Base-by-base conservation (phyloP, 2,888 invertebrate genomes). In the Disparrhopalites patrizii region DNA sequence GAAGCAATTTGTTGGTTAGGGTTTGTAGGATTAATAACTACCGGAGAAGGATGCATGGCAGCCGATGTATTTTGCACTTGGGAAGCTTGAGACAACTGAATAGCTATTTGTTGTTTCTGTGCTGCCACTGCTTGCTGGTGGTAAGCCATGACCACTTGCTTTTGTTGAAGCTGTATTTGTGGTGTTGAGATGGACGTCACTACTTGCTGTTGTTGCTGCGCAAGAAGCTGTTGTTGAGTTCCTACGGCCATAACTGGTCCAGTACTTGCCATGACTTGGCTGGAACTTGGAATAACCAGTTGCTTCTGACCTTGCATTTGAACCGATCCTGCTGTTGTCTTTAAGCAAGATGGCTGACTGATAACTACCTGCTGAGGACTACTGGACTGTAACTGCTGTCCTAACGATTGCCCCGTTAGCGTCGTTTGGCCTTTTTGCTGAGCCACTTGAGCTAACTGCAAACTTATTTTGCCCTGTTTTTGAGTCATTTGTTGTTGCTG, bases 61-160 rank as follows among this genome's bases (percentile, higher is more conserved):
- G 23, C n/a, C 18, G 58, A 40, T 3, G 36, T n/a, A 4, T 27
- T 58, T 18, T 40, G 38, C n/a, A 58, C 40, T 15, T 40, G 23
- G 3, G 36, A 18, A 3, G 23, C 38, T 18, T 23, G 40, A 2
- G 64, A 20, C 5, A 50, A 3, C 25, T 65, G 65, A 13, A 65
- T 36, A 50, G 56, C 56, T 27, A 64, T 57, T 33, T 64, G 64
- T 30, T 40, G 56, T 13, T 28, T 33, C 23, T 62, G 62, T 18
- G 36, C 36, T 10, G 36, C 30, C n/a, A 68, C 63, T 2, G 62
- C 50, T 10, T 62, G 55, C 8, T 67, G 64, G n/a, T 60, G 58
- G 3, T 64, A 50, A n/a, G 65, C 64, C 27, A 69, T 51, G 3
- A 73, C 68, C 1, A 68, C 67, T 62, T 54, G 58, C 10, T 54